A percentile compares a stretch with the other conserved stretches of the same genome.
These are phyloP conservation scores for Peromyscus polionotus DNA, from an alignment of 2,113 vertebrate genomes.

Conservation along the genomic window DNA sequence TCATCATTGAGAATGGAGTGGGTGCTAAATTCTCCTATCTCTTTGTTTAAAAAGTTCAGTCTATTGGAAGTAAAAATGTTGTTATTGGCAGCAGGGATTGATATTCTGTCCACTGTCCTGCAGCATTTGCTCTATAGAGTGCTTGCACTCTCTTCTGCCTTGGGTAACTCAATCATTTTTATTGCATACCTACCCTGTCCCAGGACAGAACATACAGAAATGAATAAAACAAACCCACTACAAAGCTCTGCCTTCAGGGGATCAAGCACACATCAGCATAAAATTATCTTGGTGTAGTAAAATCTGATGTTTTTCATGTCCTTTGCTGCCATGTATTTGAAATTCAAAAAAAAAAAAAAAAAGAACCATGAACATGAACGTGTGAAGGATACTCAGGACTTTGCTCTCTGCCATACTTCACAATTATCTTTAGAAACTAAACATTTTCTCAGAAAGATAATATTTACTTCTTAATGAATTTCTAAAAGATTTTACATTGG, in stretches of 20 bases:
- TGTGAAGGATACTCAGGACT: not conserved
- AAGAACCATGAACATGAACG: not conserved
- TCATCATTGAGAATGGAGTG: not conserved
- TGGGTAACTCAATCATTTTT: not conserved
- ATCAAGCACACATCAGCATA: not conserved
- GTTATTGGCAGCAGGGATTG: not conserved
- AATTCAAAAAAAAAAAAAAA: not conserved
- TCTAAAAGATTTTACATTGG: not conserved
- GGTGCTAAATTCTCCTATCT: not conserved
- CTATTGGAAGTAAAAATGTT: not conserved
- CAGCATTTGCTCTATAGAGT: not conserved
- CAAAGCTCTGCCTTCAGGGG: not conserved
- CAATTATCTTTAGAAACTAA: constrained; percentile 17
- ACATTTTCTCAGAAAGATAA: not conserved
- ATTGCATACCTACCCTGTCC: not conserved
- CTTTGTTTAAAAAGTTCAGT: not conserved
- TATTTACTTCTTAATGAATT: constrained; percentile 1
- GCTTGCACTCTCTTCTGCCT: not conserved
- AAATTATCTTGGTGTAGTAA: not conserved
- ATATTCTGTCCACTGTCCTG: not conserved
- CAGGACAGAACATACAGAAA: not conserved
- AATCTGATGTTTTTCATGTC: not conserved
- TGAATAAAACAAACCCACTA: not conserved
- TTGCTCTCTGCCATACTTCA: constrained; percentile 10
- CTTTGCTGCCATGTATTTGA: not conserved